Conservation (phyloP, 2,113 vertebrate genomes). For the Turdus rufiventris region DNA sequence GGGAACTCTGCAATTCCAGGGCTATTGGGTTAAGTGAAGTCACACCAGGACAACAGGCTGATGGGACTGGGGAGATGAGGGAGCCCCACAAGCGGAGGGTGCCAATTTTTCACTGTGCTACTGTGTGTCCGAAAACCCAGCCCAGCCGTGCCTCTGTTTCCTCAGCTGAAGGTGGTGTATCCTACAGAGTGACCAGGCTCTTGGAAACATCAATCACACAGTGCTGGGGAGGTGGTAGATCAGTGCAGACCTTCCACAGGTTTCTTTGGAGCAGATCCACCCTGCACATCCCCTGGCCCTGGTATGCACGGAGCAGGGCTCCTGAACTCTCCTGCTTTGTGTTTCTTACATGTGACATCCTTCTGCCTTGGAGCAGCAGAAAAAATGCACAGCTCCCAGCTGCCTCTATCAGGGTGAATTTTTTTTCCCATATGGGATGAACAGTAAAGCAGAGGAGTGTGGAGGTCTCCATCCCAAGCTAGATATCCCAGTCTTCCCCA, state of each 20-base stretch:
- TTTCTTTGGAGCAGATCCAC: neutral
- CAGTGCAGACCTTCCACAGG: neutral
- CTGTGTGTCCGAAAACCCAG: neutral
- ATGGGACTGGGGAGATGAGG: neutral
- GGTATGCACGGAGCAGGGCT: fast-evolving
- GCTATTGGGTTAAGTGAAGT: neutral
- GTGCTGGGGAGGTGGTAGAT: too few relatives aligned
- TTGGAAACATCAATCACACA: fast-evolving
- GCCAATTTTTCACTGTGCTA: neutral
- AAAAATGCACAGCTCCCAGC: neutral
- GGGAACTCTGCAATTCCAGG: neutral
- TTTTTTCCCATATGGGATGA: neutral
- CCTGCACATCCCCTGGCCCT: neutral
- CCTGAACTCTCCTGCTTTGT: neutral
- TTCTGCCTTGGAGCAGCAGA: neutral
- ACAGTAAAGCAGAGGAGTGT: neutral
- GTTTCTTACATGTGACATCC: neutral
- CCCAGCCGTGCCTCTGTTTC: neutral
- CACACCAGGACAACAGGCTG: neutral
- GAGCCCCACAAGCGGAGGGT: neutral
- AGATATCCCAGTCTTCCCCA: neutral
- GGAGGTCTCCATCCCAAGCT: neutral
- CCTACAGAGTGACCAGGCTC: neutral
- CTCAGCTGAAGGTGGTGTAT: neutral
- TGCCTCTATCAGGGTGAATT: neutral